Conservation (phyloP, 2,113 vertebrate genomes). For the Pteruthius melanotis region DNA sequence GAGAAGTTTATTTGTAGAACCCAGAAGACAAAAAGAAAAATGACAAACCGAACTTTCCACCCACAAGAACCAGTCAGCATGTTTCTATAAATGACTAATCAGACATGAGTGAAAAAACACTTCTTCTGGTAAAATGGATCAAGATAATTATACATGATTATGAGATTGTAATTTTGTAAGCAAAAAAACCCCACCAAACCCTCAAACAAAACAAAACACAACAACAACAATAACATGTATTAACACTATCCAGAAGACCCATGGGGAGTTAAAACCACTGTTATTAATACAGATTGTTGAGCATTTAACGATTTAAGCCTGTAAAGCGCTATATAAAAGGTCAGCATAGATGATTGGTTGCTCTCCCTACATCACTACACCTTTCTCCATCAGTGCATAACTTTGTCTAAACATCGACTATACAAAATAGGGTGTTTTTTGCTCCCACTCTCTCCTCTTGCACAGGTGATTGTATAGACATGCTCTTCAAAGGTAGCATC, state of each 20-base stretch:
- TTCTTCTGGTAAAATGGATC: background rate
- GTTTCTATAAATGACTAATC: background rate
- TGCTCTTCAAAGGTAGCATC: background rate
- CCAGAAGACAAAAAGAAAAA: background rate
- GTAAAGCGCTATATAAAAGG: background rate
- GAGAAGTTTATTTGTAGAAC: background rate
- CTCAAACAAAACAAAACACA: background rate
- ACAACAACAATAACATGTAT: background rate
- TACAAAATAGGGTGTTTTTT: background rate
- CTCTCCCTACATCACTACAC: background rate
- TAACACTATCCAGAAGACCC: background rate
- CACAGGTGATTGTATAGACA: background rate
- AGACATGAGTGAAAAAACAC: background rate
- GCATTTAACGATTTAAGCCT: background rate
- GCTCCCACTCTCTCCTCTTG: background rate
- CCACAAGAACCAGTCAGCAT: background rate
- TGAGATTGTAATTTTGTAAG: background rate
- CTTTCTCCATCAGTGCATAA: background rate
- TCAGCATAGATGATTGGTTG: background rate
- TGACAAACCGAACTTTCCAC: background rate
- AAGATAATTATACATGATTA: background rate
- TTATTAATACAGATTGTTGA: background rate
- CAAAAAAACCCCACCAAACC: rapidly evolving
- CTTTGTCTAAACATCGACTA: background rate
- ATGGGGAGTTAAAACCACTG: background rate